These are phyloP conservation scores for Mnemiopsis leidyi DNA, from an alignment of 37 sponge, comb jelly and placozoan genomes.

Conservation along the genomic window DNA sequence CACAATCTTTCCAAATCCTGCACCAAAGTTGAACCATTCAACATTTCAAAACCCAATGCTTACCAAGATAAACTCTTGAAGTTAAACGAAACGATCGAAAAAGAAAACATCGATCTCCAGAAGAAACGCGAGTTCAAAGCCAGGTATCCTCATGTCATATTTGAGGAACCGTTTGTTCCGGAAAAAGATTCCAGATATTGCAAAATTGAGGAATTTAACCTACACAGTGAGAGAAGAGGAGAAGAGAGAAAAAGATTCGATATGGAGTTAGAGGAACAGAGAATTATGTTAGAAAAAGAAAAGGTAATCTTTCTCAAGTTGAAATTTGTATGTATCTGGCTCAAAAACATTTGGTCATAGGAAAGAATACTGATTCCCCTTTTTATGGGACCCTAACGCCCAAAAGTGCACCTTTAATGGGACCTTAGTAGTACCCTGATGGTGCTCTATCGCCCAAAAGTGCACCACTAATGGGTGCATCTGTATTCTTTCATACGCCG, in stretches of 20 bases:
- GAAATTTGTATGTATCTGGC: too few species aligned
- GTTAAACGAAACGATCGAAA: constrained; percentile 1
- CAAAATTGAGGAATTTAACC: constrained; percentile 35
- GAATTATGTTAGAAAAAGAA: neutral
- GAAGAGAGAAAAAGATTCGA: constrained; percentile 47
- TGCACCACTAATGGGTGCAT: too few species aligned
- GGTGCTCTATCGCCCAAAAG: too few species aligned
- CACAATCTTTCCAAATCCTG: constrained; percentile 15
- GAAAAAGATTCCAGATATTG: constrained; percentile 45
- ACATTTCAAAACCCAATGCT: constrained; percentile 40
- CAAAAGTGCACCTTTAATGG: too few species aligned
- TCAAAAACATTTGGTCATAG: too few species aligned
- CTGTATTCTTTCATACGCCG: too few species aligned
- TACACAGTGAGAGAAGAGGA: constrained; percentile 61
- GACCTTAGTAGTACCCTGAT: too few species aligned
- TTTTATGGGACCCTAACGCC: too few species aligned
- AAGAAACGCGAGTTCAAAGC: constrained; percentile 59
- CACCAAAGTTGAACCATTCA: constrained; percentile 29
- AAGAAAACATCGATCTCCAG: constrained; percentile 30
- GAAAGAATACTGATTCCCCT: too few species aligned
- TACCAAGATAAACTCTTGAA: constrained; percentile 39
- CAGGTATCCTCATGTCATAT: constrained; percentile 22
- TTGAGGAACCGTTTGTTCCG: constrained; percentile 43
- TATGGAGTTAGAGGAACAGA: constrained; percentile 33
- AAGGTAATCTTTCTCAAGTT: too few species aligned